Evolutionary conservation across 2,113 vertebrate genomes (phyloP), one percentile per base, ranked within the genome.

Genomic region (Chauna torquata): DNA sequence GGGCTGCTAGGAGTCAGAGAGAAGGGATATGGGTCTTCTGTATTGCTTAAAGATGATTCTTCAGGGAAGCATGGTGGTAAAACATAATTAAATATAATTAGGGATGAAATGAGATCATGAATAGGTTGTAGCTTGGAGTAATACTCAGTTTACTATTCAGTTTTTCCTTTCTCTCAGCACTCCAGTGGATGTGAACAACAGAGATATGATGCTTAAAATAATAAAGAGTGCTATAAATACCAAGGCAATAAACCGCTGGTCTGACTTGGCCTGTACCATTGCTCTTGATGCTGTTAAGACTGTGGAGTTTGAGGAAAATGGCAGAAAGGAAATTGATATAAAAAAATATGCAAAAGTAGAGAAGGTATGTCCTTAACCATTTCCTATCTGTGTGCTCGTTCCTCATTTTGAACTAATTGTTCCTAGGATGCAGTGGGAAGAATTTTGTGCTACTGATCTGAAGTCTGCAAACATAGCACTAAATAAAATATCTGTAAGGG

Each of bases 301-400:
- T 0, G 99, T 99, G 78, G 99, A 99, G 91, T 91, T 98, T 52
- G 99, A 99, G 54, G 99, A 99, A 32, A 99, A 99, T 0, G 99
- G 99, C 13, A 98, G 98, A 38, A 99, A 98, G 78, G 99, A 99
- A 95, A 99, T 99, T 2, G 99, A 99, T 97, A 99, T 99, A 92
- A 99, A 99, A 98, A 99, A 99, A 65, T 99, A 99, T 0, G 99
- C 99, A 76, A 99, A 98, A 84, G 99, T 99, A 28, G 99, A 99
- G 95, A 99, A 99, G 99, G 99, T 68, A 0, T 36, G n/a, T 28
- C 34, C 58, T 12, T 9, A 59, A 2, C 7, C 2, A 2, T 57
- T 59, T 9, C 8, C 42, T 30, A 4, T 8, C 58, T 4, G 14
- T 13, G 11, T 22, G 19, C 3, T 40, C 49, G 19, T 62, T 52